Evolutionary conservation across 2,888 invertebrate genomes (phyloP), one percentile per base, ranked within the genome.

Genomic region (Drosophila limbata): DNA sequence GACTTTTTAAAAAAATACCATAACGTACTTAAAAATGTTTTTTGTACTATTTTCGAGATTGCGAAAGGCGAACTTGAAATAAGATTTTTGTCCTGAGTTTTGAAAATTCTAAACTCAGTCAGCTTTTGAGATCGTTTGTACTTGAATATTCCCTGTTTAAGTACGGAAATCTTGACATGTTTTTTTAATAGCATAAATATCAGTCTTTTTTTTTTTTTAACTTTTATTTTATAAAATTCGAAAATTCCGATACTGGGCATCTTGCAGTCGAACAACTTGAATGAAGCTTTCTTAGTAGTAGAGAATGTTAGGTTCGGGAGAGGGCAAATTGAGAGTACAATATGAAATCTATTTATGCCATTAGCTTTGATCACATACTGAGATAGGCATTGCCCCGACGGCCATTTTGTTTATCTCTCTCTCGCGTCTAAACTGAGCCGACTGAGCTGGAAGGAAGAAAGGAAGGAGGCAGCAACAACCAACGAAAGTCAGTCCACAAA

Each of bases 311-410:
- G 21, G 9, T 37, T 13, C 6, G 44, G 15, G 35, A 35, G 57
- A 59, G 19, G 19, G 31, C 11, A 31, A 50, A 50, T 33, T 35
- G 63, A 62, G 37, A 59, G 64, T 40, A 72, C 78, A 84, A 82
- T 84, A 81, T 87, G 85, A 84, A 88, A 88, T 84, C 84, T 88
- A 88, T 84, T 88, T 88, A 86, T 84, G 84, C 88, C 86, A 88
- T 84, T 84, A 84, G 84, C 85, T 88, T 80, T 83, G 84, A 88
- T 88, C 86, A 70, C 77, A 80, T 50, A 65, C 37, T 25, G 37
- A 51, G 84, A 84, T 84, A 80, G 51, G 33, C 44, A 44, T 21
- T 55, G 31, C 59, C 33, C 39, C 68, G 50, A 39, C 69, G 69
- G 73, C 78, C 76, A 77, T 77, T 77, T 77, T 77, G 73, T 73